Evolutionary conservation across 1,140 invertebrate genomes (phyloP).

Genomic region (Lasaia peninsularis): DNA sequence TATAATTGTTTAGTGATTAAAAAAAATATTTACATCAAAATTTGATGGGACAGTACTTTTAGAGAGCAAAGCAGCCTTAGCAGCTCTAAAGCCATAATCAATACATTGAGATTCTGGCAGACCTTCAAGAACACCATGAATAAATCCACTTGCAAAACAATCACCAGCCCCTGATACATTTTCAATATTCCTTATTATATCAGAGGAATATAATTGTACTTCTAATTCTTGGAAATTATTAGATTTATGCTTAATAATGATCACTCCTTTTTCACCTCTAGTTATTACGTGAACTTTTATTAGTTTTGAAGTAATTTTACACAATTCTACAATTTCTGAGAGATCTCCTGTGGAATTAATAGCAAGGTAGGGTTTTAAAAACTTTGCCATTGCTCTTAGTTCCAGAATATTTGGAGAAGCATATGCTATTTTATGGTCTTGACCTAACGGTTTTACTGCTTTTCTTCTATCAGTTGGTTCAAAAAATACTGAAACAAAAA

Average conservation of each 20-base stretch:
- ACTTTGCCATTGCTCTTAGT: slow-evolving; percentile 77
- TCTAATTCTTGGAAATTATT: slow-evolving; percentile 22
- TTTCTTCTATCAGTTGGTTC: slow-evolving; percentile 68
- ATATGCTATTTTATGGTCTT: slow-evolving; percentile 69
- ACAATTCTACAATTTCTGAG: slow-evolving; percentile 66
- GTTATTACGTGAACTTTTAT: slow-evolving; percentile 74
- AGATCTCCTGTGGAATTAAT: slow-evolving; percentile 36
- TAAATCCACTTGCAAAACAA: slow-evolving; percentile 80
- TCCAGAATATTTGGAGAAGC: slow-evolving; percentile 87
- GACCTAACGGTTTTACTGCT: slow-evolving; percentile 41
- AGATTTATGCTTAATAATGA: slow-evolving; percentile 54
- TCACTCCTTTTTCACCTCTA: slow-evolving; percentile 76
- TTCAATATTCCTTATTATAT: slow-evolving; percentile 62
- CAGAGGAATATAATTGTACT: slow-evolving; percentile 67
- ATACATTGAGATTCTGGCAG: slow-evolving; percentile 72
- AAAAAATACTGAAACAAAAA: slow-evolving; percentile 63
- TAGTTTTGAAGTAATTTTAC: slow-evolving; percentile 39
- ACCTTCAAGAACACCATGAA: slow-evolving; percentile 72
- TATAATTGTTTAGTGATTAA: too few species aligned
- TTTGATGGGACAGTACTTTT: slow-evolving; percentile 70
- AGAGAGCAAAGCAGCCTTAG: slow-evolving; percentile 73
- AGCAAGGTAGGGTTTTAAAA: slow-evolving; percentile 38
- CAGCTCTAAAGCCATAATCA: slow-evolving; percentile 76
- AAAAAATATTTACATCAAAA: slow-evolving; percentile 23
- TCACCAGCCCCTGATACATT: slow-evolving; percentile 83